These are phyloP conservation scores for Bombus waltoni DNA, from an alignment of 1,140 invertebrate species.

Conservation along the genomic window DNA sequence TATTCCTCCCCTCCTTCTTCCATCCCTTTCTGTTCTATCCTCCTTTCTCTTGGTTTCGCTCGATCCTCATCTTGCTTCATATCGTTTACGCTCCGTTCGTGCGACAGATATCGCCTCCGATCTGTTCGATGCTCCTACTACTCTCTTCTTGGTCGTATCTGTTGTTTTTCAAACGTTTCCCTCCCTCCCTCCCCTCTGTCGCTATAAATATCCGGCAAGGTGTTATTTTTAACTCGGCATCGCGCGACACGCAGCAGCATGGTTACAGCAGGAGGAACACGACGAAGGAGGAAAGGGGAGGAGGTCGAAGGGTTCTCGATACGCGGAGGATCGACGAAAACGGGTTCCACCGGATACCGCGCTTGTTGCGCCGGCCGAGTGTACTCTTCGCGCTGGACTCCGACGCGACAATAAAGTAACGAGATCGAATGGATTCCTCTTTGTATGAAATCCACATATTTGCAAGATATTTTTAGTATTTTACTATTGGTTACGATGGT, in stretches of 20 bases:
- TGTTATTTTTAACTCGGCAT: conserved; percentile 80
- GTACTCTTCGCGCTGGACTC: background rate
- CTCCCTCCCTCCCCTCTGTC: conserved; percentile 4
- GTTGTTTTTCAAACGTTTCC: background rate
- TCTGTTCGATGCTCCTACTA: conserved; percentile 11
- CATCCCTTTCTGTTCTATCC: background rate
- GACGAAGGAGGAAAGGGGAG: conserved; percentile 1
- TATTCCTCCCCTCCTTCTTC: background rate
- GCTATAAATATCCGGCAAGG: conserved; percentile 79
- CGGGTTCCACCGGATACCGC: conserved; percentile 61
- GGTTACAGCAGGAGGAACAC: background rate
- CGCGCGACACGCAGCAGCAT: conserved; percentile 55
- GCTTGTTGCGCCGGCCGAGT: conserved; percentile 11
- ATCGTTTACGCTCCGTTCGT: background rate
- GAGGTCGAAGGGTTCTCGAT: conserved; percentile 48
- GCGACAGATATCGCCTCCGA: conserved; percentile 52
- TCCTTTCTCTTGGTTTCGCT: background rate
- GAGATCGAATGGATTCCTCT: background rate
- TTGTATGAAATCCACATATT: background rate
- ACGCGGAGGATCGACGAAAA: conserved; percentile 48
- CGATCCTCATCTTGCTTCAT: background rate
- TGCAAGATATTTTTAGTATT: background rate
- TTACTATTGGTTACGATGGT: too few species aligned
- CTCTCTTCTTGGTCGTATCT: background rate
- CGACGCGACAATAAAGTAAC: background rate